These are phyloP conservation scores for Apoderus coryli DNA, from an alignment of 2,888 invertebrate species.

Conservation along the genomic window DNA sequence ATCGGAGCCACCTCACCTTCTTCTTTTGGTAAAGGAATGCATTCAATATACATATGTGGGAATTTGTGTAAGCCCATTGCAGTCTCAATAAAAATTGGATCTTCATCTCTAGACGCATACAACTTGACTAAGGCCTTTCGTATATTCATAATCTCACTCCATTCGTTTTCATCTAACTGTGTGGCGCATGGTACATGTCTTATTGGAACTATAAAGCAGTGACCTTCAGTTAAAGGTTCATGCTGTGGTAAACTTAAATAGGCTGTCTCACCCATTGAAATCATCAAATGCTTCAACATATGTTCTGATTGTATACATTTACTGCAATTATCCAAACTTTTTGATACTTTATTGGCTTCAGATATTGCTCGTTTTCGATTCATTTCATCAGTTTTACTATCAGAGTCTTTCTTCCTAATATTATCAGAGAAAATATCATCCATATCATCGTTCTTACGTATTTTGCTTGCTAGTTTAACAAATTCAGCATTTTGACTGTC, in stretches of 20 bases:
- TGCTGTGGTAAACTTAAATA: constrained; percentile 71
- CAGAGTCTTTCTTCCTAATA: constrained; percentile 50
- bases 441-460: constrained; percentile 55
- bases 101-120: constrained; percentile 57
- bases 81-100: constrained; percentile 84
- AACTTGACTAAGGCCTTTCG: constrained; percentile 64
- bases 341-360: constrained; percentile 55
- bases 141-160: constrained; percentile 73
- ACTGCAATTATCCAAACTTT: constrained; percentile 63
- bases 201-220: constrained; percentile 75
- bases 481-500: constrained; percentile 72
- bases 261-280: constrained; percentile 67
- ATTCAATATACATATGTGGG: constrained; percentile 80
- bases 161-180: constrained; percentile 85
- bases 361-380: constrained; percentile 52
- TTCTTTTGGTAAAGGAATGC: constrained; percentile 74
- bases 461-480: constrained; percentile 53
- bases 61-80: constrained; percentile 51
- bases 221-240: constrained; percentile 69
- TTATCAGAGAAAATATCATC: constrained; percentile 76
- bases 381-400: constrained; percentile 43
- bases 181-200: constrained; percentile 69
- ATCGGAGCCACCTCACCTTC: constrained; percentile 82
- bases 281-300: constrained; percentile 72
- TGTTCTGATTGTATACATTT: constrained; percentile 70